Percentiles rank a stretch among this genome's conserved stretches.
phyloP scores from a whole-genome alignment of 1,140 invertebrate species.

The Drosophila quadrilineata region DNA sequence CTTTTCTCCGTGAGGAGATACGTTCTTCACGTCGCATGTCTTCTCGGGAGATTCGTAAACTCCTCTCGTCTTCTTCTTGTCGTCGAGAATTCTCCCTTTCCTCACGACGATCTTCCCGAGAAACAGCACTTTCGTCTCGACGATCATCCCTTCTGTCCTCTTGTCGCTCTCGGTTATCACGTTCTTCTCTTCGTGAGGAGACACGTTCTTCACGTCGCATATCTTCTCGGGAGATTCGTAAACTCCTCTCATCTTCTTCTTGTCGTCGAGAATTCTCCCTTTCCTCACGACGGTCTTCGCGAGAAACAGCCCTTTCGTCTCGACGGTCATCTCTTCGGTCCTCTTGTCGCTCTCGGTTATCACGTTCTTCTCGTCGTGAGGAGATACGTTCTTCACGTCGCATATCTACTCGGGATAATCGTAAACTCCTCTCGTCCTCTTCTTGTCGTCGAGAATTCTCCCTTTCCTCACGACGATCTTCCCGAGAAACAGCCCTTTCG shows the following conservation, averaged over 20 bases:
- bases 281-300: neutral
- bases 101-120: neutral
- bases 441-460: neutral
- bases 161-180: neutral
- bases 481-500: neutral
- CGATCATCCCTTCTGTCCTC: neutral
- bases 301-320: neutral
- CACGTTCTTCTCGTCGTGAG: neutral
- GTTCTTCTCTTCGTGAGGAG: neutral
- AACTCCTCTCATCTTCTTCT: no score
- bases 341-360: neutral
- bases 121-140: neutral
- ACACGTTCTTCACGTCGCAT: no score
- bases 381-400: neutral
- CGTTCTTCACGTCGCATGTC: neutral
- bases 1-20: neutral
- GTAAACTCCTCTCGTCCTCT: no score
- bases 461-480: neutral
- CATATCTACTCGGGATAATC: neutral
- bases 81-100: neutral
- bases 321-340: neutral
- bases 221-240: no score
- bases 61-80: neutral
- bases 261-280: no score
- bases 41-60: no score